Evolutionary conservation across 2,113 vertebrate species (phyloP).

Genomic region (Montifringilla adamsi): DNA sequence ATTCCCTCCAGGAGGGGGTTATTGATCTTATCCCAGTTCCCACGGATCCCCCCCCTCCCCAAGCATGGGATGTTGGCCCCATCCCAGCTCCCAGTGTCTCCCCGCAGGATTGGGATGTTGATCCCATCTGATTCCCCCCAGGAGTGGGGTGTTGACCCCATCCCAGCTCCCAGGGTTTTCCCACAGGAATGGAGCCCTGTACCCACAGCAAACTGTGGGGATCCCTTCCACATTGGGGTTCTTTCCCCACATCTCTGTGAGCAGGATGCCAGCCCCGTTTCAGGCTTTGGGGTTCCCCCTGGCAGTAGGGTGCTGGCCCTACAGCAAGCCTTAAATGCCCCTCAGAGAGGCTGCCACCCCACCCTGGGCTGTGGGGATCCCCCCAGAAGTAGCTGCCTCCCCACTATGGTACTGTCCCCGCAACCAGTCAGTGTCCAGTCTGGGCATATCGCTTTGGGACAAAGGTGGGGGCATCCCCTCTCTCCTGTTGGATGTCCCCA

Average conservation of each 20-base stretch:
- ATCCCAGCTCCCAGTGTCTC: no score
- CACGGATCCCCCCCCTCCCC: neutral
- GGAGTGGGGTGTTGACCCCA: neutral
- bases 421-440: fast-evolving
- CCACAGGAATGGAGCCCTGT: neutral
- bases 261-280: neutral
- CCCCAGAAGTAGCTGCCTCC: neutral
- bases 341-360: neutral
- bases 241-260: neutral
- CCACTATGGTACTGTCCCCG: fast-evolving
- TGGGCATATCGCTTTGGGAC: neutral
- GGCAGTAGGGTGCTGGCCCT: neutral
- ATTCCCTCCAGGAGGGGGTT: neutral
- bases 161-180: neutral
- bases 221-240: neutral
- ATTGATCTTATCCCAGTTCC: fast-evolving
- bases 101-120: neutral
- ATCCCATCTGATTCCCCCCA: neutral
- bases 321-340: neutral
- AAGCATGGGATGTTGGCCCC: neutral
- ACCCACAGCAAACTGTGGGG: neutral
- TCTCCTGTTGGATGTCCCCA: neutral
- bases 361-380: neutral
- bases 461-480: no score
- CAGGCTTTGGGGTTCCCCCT: neutral